phyloP scores from a whole-genome alignment of 2,113 vertebrate species.

The Oreotrochilus melanogaster region DNA sequence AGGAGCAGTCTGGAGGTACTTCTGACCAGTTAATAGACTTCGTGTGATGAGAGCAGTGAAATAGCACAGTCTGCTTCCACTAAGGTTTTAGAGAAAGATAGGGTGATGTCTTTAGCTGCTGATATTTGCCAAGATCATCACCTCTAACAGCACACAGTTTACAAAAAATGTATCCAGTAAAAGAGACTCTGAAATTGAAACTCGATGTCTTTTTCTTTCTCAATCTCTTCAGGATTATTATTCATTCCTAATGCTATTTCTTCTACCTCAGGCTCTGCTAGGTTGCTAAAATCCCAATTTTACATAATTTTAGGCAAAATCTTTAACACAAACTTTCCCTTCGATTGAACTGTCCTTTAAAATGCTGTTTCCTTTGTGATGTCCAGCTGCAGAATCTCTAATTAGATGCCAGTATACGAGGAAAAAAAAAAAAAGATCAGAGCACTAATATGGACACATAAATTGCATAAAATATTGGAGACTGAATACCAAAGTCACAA shows the following conservation, averaged over 20 bases:
- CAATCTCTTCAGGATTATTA: not conserved
- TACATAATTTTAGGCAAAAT: not conserved
- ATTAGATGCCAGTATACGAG: not conserved
- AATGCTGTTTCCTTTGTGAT: not conserved
- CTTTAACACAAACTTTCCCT: not conserved
- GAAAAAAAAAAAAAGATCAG: not conserved
- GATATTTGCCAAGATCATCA: slow-evolving; percentile 5
- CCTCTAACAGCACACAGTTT: not conserved
- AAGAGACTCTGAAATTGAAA: not conserved
- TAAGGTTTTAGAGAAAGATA: not conserved
- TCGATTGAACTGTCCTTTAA: not conserved
- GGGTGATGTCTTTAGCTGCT: not conserved
- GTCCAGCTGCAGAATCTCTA: not conserved
- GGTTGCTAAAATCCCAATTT: not conserved
- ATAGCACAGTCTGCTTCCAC: not conserved
- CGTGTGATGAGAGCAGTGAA: not conserved
- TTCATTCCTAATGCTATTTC: not conserved
- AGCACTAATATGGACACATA: not conserved
- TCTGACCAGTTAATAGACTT: slow-evolving; percentile 25
- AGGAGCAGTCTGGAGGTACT: not conserved
- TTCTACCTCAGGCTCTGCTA: not conserved
- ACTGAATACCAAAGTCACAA: not conserved
- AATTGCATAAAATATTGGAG: not conserved
- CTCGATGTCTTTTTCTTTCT: not conserved
- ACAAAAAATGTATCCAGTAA: not conserved